Conservation (phyloP, 2,888 invertebrate genomes). For the Polymixis flavicincta region DNA sequence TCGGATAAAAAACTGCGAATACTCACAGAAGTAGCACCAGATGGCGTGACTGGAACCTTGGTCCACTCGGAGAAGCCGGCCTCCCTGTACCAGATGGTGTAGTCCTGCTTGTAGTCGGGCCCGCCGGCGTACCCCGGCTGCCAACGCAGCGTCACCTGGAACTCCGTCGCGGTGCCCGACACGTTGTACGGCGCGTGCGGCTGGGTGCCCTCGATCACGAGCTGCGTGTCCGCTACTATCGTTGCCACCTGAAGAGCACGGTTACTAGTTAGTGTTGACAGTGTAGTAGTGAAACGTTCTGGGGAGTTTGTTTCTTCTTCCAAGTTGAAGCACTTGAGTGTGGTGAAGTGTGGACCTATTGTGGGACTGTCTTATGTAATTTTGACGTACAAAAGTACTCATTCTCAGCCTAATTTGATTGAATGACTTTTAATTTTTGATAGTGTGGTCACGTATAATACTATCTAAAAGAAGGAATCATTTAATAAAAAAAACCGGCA, state of each 20-base stretch:
- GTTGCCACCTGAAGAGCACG: slow-evolving; percentile 93
- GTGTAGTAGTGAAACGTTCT: neutral
- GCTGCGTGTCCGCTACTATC: slow-evolving; percentile 96
- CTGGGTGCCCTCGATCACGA: slow-evolving; percentile 98
- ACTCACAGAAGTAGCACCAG: slow-evolving; percentile 94
- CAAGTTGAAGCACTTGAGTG: neutral
- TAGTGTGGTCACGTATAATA: neutral
- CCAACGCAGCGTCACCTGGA: slow-evolving; percentile 97
- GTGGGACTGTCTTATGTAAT: neutral
- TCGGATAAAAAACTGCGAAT: neutral
- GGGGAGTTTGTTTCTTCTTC: neutral
- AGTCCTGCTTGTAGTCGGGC: slow-evolving; percentile 98
- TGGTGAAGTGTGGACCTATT: neutral
- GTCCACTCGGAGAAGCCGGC: slow-evolving; percentile 97
- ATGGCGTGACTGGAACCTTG: slow-evolving; percentile 97
- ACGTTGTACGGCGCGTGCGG: slow-evolving; percentile 99
- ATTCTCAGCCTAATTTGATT: neutral
- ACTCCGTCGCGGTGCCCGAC: slow-evolving; percentile 96
- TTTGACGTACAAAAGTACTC: neutral
- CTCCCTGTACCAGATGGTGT: slow-evolving; percentile 98
- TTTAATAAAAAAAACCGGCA: neutral
- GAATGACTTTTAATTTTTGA: neutral
- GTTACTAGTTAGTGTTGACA: neutral
- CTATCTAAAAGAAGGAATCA: neutral
- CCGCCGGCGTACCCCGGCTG: slow-evolving; percentile 98